Evolutionary conservation across 2,888 invertebrate species (phyloP).

Genomic region (Trisateles emortualis): DNA sequence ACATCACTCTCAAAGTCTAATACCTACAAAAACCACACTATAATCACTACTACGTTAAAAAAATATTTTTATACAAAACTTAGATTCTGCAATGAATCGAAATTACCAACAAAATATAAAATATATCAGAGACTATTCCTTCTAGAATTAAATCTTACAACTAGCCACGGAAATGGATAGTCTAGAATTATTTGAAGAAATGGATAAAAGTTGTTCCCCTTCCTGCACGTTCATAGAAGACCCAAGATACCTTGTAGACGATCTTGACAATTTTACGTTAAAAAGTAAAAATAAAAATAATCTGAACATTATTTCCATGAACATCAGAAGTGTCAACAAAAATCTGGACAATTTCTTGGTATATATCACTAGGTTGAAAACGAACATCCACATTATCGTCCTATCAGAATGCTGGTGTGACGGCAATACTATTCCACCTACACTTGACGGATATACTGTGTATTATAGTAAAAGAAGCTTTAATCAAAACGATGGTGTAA

Average conservation of each 20-base stretch:
- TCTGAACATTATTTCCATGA: not conserved
- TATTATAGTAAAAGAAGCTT: not conserved
- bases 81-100: not conserved
- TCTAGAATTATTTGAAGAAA: not conserved
- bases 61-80: not conserved
- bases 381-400: not conserved
- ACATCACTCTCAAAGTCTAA: not conserved
- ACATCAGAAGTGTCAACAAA: too few species aligned
- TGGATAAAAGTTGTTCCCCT: too few species aligned
- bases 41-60: not conserved
- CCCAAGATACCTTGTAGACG: slow-evolving; percentile 3
- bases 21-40: not conserved
- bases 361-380: not conserved
- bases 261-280: not conserved
- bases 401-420: slow-evolving; percentile 20
- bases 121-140: too few species aligned
- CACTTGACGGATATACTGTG: not conserved
- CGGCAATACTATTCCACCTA: slow-evolving; percentile 5
- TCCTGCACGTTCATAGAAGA: slow-evolving; percentile 10
- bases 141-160: not conserved
- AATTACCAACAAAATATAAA: too few species aligned
- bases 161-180: not conserved
- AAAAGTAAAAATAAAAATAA: not conserved
- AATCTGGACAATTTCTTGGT: slow-evolving; percentile 12
- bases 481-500: not conserved